A percentile compares a stretch with the other conserved stretches of the same genome.
Conservation (phyloP, 2,113 vertebrate genomes). For the Setophaga petechia region DNA sequence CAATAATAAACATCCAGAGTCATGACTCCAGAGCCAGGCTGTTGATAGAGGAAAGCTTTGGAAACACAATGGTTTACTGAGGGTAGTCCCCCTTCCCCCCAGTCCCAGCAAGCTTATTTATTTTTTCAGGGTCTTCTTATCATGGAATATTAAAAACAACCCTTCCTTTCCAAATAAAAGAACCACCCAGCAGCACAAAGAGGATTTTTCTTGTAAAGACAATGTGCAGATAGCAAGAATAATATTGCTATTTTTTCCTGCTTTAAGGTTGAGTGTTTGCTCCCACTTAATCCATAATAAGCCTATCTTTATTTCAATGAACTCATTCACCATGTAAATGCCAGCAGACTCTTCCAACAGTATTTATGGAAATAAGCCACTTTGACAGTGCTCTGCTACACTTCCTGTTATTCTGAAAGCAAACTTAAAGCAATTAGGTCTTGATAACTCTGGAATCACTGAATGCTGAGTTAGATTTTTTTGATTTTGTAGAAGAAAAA, state of each 20-base stretch:
- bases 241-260: neutral
- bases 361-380: neutral
- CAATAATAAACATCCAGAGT: constrained; percentile 46
- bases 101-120: neutral
- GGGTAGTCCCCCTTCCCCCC: neutral
- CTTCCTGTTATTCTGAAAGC: neutral
- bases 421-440: neutral
- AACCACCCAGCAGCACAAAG: constrained; percentile 51
- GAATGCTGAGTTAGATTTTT: neutral
- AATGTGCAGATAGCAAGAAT: neutral
- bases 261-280: neutral
- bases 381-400: neutral
- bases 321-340: neutral
- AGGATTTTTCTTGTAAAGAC: constrained; percentile 22
- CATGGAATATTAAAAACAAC: constrained; percentile 2
- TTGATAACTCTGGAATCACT: neutral
- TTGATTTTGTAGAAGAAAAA: neutral
- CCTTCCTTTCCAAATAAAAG: neutral
- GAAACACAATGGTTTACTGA: constrained; percentile 27
- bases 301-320: neutral
- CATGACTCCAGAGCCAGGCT: neutral
- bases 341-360: neutral
- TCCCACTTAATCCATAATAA: neutral
- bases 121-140: constrained; percentile 51
- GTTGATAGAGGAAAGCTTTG: constrained; percentile 24